Base-by-base conservation (phyloP, 2,113 vertebrate genomes). In the Siniperca chuatsi region DNA sequence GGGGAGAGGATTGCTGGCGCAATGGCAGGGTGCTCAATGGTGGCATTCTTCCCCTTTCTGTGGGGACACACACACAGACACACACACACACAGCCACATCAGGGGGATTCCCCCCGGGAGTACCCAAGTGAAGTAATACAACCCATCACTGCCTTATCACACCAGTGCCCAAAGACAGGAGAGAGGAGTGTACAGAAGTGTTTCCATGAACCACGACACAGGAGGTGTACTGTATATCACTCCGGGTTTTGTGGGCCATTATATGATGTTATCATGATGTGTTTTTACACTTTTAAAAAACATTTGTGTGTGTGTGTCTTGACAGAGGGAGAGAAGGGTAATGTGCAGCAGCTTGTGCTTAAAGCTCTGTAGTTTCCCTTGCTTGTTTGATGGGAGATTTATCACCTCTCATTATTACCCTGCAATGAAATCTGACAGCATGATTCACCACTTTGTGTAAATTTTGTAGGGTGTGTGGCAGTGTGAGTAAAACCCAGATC, bases 141-240 rank as follows among this genome's bases (percentile, higher is more conserved):
- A 94, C 68, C 93, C 92, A 89, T 85, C 91, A 64, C 85, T 78
- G 92, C 91, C 92, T 95, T 94, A 95, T 94, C 93, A 93, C 91
- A 91, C 93, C 93, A 92, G 84, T 94, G 93, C 89, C 88, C 93
- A 94, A 92, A 93, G 86, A 95, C 93, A 95, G 92, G 91, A 78
- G 83, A 87, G 84, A 81, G 71, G 78, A 92, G 91, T 87, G 89
- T 87, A 84, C 67, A 70, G 82, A 86, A 81, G 90, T 78, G 85
- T 91, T 91, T 91, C 82, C 86, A 86, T 70, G 82, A 89, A 75
- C 82, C 76, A 33, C 46, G 62, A 72, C 87, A 87, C 90, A 85
- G 86, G 87, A 90, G 81, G 80, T 78, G 77, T 54, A 88, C 84
- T 89, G 70, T 87, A 83, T 89, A 83, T 81, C 79, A 85, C 80